Percentiles rank a stretch among this genome's conserved stretches.
These are phyloP conservation scores for Styela clava DNA, from an alignment of 23 tunicate species.

Conservation along the genomic window DNA sequence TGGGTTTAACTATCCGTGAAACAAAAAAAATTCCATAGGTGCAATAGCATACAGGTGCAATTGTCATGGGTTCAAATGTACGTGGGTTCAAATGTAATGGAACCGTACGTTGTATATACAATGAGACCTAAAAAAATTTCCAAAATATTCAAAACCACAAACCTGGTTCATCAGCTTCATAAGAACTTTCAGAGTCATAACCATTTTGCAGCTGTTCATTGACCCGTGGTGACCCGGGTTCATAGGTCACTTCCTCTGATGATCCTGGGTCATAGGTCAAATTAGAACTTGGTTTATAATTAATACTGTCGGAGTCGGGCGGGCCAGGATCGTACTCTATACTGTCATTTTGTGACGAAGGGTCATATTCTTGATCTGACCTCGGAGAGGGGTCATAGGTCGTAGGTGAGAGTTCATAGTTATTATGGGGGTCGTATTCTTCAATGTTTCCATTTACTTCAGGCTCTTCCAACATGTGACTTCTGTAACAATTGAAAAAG, in stretches of 20 bases:
- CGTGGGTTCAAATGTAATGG: too few relatives aligned
- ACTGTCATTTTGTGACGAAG: background rate
- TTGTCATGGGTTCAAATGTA: too few relatives aligned
- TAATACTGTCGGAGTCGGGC: background rate
- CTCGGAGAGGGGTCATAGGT: slow-evolving; percentile 7
- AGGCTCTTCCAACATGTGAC: too few relatives aligned
- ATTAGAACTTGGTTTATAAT: slow-evolving; percentile 12
- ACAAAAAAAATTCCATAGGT: too few relatives aligned
- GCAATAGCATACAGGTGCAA: too few relatives aligned
- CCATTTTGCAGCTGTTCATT: background rate
- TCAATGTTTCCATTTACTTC: background rate
- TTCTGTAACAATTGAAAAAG: too few relatives aligned
- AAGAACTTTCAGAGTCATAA: slow-evolving; percentile 3
- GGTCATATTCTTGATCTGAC: slow-evolving; percentile 16
- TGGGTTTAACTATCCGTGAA: too few relatives aligned
- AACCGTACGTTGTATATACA: too few relatives aligned
- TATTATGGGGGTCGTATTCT: slow-evolving; percentile 21
- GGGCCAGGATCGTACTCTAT: slow-evolving; percentile 8
- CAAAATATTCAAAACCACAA: too few relatives aligned
- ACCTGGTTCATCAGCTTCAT: slow-evolving; percentile 25
- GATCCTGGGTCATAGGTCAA: slow-evolving; percentile 12
- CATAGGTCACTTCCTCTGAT: background rate
- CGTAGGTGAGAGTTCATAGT: slow-evolving; percentile 22
- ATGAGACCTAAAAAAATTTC: too few relatives aligned
- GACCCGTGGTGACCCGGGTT: background rate